Base-by-base conservation (phyloP, 2,113 vertebrate genomes). In the Chrysemys picta region DNA sequence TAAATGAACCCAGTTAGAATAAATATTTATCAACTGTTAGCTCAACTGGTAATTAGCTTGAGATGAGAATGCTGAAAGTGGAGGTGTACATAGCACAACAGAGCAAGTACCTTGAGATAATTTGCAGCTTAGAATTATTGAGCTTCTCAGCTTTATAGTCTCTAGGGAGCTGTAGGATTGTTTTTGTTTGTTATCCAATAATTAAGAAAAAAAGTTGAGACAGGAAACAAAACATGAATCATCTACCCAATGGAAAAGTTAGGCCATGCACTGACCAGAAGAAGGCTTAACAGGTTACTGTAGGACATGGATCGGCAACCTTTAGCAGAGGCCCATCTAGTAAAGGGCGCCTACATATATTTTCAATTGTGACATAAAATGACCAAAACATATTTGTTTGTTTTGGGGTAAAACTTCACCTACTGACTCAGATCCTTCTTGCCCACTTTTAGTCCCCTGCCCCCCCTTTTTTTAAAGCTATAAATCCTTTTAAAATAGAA, bases 21-120 rank as follows among this genome's bases (percentile, higher is more conserved):
- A 4, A 88, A 91, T 97, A 97, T 95, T 96, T 82, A 97, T 93
- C 24, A 97, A 81, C 19, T 88, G n/a, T 95, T 97, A 97, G 35
- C 19, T 85, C 45, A 97, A 91, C 85, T 93, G 83, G 75, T 96
- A 95, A 96, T 97, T 97, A 93, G 19, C 31, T 49, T 87, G 83
- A 62, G 62, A 76, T 57, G n/a, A 82, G 81, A 94, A 95, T 94
- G 62, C 47, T 76, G 91, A 92, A 69, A 92, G 50, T 86, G 6
- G 89, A 96, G 81, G n/a, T 29, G 47, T 52, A 88, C 35, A 65
- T 9, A 57, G 84, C 75, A 92, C 86, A 84, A 49, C 4, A 93
- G 59, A 91, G 50, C 29, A 89, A 87, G 75, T 59, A 53, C 84
- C 52, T 53, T 90, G 6, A 88, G 89, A 27, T 78, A 72, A 29